Conservation (phyloP, 2,797 vertebrate genomes). For the Sebastolobus altivelis region DNA sequence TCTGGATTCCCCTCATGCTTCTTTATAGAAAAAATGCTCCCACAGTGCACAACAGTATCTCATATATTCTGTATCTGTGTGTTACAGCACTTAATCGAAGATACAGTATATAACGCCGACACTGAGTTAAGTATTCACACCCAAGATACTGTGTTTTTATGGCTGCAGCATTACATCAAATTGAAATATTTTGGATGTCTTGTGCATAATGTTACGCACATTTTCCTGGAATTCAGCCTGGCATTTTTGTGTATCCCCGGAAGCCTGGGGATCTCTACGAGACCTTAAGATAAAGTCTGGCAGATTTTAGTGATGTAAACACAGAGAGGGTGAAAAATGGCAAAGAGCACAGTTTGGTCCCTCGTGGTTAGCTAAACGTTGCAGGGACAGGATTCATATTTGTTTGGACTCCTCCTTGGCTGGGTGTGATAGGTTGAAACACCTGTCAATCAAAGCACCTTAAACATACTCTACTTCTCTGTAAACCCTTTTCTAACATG, state of each 20-base stretch:
- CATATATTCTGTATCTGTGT: conserved; percentile 19
- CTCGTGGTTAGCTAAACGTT: background rate
- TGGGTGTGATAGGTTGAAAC: background rate
- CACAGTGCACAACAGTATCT: background rate
- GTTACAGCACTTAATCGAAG: conserved; percentile 28
- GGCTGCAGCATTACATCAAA: conserved; percentile 40
- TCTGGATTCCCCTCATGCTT: background rate
- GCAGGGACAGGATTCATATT: background rate
- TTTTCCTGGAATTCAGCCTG: conserved; percentile 25
- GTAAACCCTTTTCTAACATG: background rate
- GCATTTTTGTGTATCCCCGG: conserved; percentile 23
- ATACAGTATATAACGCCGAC: conserved; percentile 21
- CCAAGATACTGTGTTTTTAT: conserved; percentile 31
- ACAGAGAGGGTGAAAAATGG: background rate
- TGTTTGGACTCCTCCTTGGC: background rate
- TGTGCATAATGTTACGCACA: conserved; percentile 31
- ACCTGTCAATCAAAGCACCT: background rate
- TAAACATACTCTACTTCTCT: background rate
- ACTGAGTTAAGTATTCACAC: conserved; percentile 32
- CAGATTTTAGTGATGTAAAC: conserved; percentile 27
- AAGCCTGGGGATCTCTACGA: conserved; percentile 10
- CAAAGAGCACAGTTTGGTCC: background rate
- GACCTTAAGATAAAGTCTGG: conserved; percentile 8
- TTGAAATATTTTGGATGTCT: conserved; percentile 31
- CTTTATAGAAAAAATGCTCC: background rate